phyloP scores from a whole-genome alignment of 2,113 vertebrate genomes.

The Aplodontia rufa region DNA sequence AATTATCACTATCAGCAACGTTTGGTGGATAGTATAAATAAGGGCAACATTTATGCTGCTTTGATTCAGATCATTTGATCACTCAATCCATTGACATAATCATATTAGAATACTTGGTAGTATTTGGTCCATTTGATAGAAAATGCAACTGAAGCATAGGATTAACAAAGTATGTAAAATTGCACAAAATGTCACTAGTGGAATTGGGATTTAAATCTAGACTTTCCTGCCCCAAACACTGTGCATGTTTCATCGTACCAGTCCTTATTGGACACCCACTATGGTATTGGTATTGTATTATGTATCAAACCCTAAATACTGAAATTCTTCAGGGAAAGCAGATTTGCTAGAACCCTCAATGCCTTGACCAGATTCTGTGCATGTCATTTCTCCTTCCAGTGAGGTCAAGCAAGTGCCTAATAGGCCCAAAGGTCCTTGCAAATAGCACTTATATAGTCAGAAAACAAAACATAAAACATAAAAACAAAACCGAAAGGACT shows the following conservation, averaged over 20 bases:
- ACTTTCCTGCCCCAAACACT: not conserved
- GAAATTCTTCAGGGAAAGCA: not conserved
- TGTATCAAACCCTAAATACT: not conserved
- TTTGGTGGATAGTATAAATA: constrained; percentile 9
- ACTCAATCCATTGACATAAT: not conserved
- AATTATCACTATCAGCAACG: not conserved
- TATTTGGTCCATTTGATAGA: not conserved
- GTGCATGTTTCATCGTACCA: not conserved
- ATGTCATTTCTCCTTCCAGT: not conserved
- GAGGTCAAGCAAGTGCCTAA: not conserved
- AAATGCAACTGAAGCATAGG: not conserved
- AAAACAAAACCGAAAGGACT: not conserved
- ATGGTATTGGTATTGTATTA: not conserved
- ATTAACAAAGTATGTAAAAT: not conserved
- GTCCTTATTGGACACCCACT: not conserved
- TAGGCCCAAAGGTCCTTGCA: not conserved
- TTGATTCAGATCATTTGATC: not conserved
- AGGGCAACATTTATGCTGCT: not conserved
- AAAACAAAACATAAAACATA: not conserved
- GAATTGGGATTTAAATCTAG: not conserved
- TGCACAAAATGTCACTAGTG: not conserved
- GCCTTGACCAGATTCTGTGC: not conserved
- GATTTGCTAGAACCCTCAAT: not conserved
- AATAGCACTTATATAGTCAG: not conserved
- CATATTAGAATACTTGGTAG: not conserved